A percentile compares a stretch with the other conserved stretches of the same genome.
Conservation (phyloP, 2,888 invertebrate species). For the Plutella xylostella region DNA sequence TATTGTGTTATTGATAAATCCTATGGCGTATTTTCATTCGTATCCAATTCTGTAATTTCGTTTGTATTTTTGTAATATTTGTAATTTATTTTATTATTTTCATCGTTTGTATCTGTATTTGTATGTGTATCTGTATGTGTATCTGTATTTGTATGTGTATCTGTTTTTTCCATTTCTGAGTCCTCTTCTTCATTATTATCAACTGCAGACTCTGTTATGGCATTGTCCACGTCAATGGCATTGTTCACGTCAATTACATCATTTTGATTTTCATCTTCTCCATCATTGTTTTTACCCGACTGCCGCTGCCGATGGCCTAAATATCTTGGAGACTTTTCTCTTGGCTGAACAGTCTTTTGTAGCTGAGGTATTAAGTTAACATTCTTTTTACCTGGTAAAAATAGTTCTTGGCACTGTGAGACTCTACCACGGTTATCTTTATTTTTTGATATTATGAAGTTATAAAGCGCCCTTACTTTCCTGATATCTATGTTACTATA, state of each 20-base stretch:
- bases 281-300: constrained; percentile 8
- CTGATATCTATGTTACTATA: constrained; percentile 27
- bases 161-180: neutral
- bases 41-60: too few relatives aligned
- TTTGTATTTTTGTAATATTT: too few relatives aligned
- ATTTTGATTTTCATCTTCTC: constrained; percentile 10
- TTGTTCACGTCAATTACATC: neutral
- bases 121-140: neutral
- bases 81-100: constrained; percentile 8
- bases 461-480: constrained; percentile 44
- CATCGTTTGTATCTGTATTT: neutral
- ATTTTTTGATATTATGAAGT: constrained; percentile 29
- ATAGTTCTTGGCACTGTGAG: constrained; percentile 34
- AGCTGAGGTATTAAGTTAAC: constrained; percentile 11
- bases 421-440: constrained; percentile 16
- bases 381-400: constrained; percentile 27
- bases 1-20: too few relatives aligned
- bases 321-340: constrained; percentile 31
- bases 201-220: neutral
- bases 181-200: constrained; percentile 13
- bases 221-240: neutral
- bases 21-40: too few relatives aligned
- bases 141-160: neutral
- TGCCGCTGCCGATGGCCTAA: too few relatives aligned
- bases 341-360: constrained; percentile 18